Conservation (phyloP, 64 coral and sea anemone genomes). For the Porites lutea region DNA sequence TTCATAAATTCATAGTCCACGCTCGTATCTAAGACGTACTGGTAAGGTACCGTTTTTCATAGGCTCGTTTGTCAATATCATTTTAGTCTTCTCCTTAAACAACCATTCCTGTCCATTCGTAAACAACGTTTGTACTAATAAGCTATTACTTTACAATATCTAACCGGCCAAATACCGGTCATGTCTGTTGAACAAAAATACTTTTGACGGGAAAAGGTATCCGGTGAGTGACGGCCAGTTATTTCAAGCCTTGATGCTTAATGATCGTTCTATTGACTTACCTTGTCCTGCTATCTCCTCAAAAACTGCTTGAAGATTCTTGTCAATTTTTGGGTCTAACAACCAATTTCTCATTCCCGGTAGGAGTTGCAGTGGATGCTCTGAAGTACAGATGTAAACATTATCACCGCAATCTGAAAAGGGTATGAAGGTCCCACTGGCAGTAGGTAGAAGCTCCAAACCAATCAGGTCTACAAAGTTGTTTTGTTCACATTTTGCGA, state of each 20-base stretch:
- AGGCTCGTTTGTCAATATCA: too few species aligned
- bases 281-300: constrained; percentile 39
- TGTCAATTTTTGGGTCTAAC: constrained; percentile 39
- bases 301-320: not conserved
- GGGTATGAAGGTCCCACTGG: constrained; percentile 26
- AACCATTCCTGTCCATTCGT: too few species aligned
- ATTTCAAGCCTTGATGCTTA: not conserved
- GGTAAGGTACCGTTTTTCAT: too few species aligned
- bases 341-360: constrained; percentile 45
- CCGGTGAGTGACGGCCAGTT: too few species aligned
- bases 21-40: too few species aligned
- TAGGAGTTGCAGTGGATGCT: constrained; percentile 56
- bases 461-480: constrained; percentile 44
- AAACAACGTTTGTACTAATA: too few species aligned
- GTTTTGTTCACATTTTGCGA: constrained; percentile 46
- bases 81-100: too few species aligned
- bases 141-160: too few species aligned
- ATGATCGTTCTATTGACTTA: not conserved
- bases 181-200: too few species aligned
- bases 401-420: not conserved
- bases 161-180: too few species aligned
- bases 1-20: too few species aligned
- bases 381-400: constrained; percentile 57
- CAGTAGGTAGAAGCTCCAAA: constrained; percentile 61
- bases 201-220: too few species aligned